Evolutionary conservation across 2,888 invertebrate species (phyloP), one percentile per base, ranked within the genome.

Genomic region (Ochropleura leucogaster): DNA sequence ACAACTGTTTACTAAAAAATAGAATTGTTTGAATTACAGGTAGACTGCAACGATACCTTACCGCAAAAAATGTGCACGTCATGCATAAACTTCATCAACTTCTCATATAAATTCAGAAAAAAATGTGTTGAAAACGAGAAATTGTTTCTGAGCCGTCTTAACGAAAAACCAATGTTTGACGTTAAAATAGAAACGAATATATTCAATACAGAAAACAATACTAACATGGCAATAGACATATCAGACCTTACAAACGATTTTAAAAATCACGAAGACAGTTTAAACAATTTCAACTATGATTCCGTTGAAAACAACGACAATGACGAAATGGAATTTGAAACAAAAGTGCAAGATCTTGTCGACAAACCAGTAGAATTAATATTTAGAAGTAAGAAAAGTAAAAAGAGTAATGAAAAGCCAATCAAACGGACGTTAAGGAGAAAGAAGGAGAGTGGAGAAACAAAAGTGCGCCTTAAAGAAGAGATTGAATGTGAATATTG

Each of bases 401-500:
- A 87, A 81, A 85, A 75, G 16, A 85, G 85, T 79, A 87, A 83
- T 9, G 88, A 85, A 4, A 89, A 89, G 66, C 80, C 79, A 18
- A 79, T 78, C 1, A 80, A 79, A 81, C 80, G 77, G 53, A 82
- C 70, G 49, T 82, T 85, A 62, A 84, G 82, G 59, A 87, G 75
- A 65, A 88, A 85, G 75, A 88, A 85, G 65, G 88, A 78, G 63
- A 86, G 46, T 7, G 88, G 77, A 44, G 85, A 88, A 46, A 88
- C 88, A 67, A 86, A 80, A 63, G 89, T 87, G n/a, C 87, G 84
- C 62, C 87, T 79, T 0, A 92, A 90, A 79, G 94, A 94, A 53
- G 91, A 92, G 80, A 92, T 95, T 16, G 93, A 95, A 74, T 96
- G 96, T 87, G 95, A 95, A 87, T 91, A 93, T 75, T 96, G 96